Evolutionary conservation across 1,140 invertebrate genomes (phyloP).

Genomic region (Diplogasteroides magnus): DNA sequence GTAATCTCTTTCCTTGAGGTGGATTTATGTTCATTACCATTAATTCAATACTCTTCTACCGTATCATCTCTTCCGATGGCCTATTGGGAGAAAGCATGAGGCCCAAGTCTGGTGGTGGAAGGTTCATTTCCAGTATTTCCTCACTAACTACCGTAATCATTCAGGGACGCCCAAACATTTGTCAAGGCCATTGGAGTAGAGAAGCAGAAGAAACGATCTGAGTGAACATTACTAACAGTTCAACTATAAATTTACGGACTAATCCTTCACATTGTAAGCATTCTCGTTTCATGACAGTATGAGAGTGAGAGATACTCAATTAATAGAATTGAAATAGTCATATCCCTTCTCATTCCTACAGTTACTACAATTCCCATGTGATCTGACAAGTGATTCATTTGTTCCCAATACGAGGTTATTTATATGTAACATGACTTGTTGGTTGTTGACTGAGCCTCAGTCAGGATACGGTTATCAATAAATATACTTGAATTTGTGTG

Average conservation of each 20-base stretch:
- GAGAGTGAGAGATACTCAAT: too few relatives aligned
- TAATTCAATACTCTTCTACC: constrained; percentile 38
- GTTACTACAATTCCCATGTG: background rate
- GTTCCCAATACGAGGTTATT: too few relatives aligned
- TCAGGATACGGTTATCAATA: too few relatives aligned
- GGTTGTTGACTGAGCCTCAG: too few relatives aligned
- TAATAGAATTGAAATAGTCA: too few relatives aligned
- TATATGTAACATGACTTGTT: too few relatives aligned
- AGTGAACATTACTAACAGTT: background rate
- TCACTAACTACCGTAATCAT: background rate
- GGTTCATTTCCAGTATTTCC: background rate
- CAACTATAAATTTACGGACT: too few relatives aligned
- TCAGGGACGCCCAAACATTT: background rate
- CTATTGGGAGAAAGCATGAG: constrained; percentile 35
- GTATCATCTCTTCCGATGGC: constrained; percentile 42
- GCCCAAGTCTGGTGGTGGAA: background rate
- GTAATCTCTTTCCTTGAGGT: constrained; percentile 10
- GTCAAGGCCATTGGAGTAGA: background rate
- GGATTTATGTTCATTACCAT: constrained; percentile 37
- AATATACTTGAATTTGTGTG: too few relatives aligned
- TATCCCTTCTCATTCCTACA: background rate
- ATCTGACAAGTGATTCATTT: too few relatives aligned
- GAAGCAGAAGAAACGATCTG: constrained; percentile 10
- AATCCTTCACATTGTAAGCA: too few relatives aligned
- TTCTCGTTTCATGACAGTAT: too few relatives aligned